Evolutionary conservation across 2,797 vertebrate genomes (phyloP), one percentile per base, ranked within the genome.

Genomic region (Periparus ater): DNA sequence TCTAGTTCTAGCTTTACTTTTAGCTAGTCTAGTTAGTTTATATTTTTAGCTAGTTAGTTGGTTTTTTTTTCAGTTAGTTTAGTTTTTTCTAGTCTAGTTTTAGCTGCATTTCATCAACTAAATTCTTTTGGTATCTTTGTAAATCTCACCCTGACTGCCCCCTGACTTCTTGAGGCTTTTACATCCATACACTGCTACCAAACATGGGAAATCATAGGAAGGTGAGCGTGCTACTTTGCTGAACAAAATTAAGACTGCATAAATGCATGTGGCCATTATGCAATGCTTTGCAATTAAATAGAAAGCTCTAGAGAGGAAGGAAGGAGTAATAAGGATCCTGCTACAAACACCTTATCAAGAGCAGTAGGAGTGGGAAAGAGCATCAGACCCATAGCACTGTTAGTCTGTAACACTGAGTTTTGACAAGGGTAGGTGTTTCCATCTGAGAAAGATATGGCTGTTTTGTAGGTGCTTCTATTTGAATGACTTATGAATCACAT

Each of bases 171-270:
- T 51, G 68, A 77, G 27, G 11, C 30, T 88, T 83, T 68, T 62
- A 4, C 21, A 30, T 57, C 58, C 9, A 4, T n/a, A 16, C 0
- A 0, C 16, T 68, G 47, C 17, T 45, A 19, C 22, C 27, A 45
- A 47, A 71, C 13, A 34, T 1, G 9, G 58, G 22, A 88, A 68
- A 26, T 50, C 47, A 23, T 18, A 18, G 20, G n/a, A 88, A 84
- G 30, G 16, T 71, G 68, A 91, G 40, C 32, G 78, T 29, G 4
- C 8, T 51, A 2, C 26, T 66, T 58, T 76, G 20, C 10, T 58
- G 51, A 62, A 27, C 22, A 45, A 34, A 67, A 57, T 44, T n/a
- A 79, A 62, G 6, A 3, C 27, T 72, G 1, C 23, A 25, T 47
- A 26, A 91, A 36, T 13, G 5, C 14, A 30, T 21, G 8, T 34